phyloP scores from a whole-genome alignment of 2,797 vertebrate species.

The Mastacembelus armatus region DNA sequence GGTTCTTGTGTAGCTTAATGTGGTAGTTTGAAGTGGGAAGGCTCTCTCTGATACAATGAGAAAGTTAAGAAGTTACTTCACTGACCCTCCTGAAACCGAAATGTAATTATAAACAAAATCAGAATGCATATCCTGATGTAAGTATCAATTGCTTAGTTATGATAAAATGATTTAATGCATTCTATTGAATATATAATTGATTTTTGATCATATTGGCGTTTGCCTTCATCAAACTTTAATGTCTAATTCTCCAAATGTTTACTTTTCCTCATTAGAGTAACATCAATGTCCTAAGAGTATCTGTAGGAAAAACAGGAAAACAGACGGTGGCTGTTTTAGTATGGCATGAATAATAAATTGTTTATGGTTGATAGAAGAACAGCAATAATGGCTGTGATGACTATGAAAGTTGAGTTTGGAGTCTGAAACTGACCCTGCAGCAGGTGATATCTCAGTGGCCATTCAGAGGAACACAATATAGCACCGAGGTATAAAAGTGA shows the following conservation, averaged over 20 bases:
- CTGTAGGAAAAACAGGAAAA: background rate
- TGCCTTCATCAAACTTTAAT: background rate
- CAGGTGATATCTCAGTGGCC: background rate
- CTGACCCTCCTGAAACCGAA: no score
- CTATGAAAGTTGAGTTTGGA: background rate
- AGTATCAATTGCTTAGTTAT: no score
- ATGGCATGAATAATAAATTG: background rate
- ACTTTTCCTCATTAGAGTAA: background rate
- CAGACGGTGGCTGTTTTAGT: background rate
- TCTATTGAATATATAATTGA: background rate
- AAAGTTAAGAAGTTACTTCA: background rate
- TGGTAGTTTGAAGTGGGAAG: background rate
- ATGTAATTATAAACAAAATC: background rate
- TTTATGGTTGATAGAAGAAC: constrained; percentile 8
- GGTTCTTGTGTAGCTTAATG: constrained; percentile 12
- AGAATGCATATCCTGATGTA: background rate
- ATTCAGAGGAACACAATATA: constrained; percentile 5
- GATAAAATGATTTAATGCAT: no score
- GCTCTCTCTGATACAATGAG: background rate
- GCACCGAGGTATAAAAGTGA: background rate
- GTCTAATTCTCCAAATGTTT: background rate
- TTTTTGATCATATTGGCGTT: background rate
- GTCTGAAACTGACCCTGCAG: background rate
- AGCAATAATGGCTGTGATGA: background rate
- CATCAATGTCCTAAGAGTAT: background rate